Base-by-base conservation (phyloP, 2,113 vertebrate genomes). In the Eira barbara region DNA sequence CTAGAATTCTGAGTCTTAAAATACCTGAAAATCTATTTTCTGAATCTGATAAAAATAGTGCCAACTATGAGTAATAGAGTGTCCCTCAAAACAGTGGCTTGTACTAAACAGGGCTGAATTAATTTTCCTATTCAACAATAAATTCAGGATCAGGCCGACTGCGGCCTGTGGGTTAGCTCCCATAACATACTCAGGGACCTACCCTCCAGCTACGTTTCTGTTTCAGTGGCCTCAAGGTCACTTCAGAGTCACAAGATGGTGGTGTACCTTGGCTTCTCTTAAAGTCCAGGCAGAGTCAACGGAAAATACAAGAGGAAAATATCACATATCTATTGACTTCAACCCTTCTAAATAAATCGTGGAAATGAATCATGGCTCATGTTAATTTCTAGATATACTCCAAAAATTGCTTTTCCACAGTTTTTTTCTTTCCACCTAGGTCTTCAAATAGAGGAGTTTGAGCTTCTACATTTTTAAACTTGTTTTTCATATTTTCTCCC, bases 291-390 rank as follows among this genome's bases (percentile, higher is more conserved):
- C 8, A 57, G 39, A 93, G 45, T 67, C 49, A 31, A 6, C 23
- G 34, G 57, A 13, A 95, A 88, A 86, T 1, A 12, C 3, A n/a
- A 78, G 15, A 34, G 67, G 18, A 2, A 73, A 85, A 23, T 39
- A 31, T 4, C 18, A 34, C 2, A 0, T 31, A 18, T 3, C 29
- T 55, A 13, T 34, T 18, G 49, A 9, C 47, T 47, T 3, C 9
- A 13, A 52, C 4, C 25, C 18, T 81, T 49, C 31, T 23, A 31
- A 59, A 42, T 5, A 45, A 74, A 5, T 21, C 25, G 17, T 67
- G 57, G 5, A 31, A 59, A 42, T 5, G 39, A 74, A 5, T 21
- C 31, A 27, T 67, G 49, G 7, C 31, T 25, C 4, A 4, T 67
- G 17, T 63, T 59, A 21, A 9, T 45, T 55, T 89, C 63, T 49